Conservation (phyloP, 2,113 vertebrate genomes). For the Cyprinodon brontotheroides region DNA sequence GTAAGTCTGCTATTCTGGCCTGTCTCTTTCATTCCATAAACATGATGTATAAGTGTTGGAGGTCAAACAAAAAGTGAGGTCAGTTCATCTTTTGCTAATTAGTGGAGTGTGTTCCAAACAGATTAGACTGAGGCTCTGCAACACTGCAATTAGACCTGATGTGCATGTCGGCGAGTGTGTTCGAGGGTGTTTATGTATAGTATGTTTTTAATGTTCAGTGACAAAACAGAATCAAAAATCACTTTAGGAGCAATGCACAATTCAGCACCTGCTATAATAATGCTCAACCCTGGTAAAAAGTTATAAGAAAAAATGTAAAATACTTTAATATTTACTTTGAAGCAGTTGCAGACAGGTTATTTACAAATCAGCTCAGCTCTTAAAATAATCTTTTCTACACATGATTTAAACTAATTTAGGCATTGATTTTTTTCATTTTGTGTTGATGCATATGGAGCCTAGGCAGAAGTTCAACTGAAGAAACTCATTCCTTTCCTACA, state of each 20-base stretch:
- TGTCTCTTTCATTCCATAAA: not conserved
- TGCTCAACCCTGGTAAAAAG: no score
- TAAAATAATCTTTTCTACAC: not conserved
- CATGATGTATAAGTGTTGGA: conserved; percentile 18
- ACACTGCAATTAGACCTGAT: conserved; percentile 37
- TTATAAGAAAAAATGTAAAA: not conserved
- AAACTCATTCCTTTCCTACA: no score
- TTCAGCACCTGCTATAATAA: not conserved
- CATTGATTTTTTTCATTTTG: no score
- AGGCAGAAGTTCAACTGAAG: no score
- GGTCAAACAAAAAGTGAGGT: conserved; percentile 51
- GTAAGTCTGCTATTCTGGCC: conserved; percentile 38
- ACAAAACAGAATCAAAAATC: not conserved
- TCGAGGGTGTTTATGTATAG: conserved; percentile 1
- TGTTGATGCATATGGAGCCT: no score
- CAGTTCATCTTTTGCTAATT: conserved; percentile 47
- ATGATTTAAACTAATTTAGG: not conserved
- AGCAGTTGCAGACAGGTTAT: not conserved
- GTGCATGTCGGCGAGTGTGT: conserved; percentile 15
- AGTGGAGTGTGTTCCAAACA: conserved; percentile 23
- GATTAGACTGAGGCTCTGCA: conserved; percentile 24
- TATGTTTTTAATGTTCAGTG: not conserved
- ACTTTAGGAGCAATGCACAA: not conserved
- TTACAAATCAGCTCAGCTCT: not conserved
- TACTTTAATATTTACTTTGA: not conserved